phyloP scores from a whole-genome alignment of 2,113 vertebrate species.

The Oriolus oriolus region DNA sequence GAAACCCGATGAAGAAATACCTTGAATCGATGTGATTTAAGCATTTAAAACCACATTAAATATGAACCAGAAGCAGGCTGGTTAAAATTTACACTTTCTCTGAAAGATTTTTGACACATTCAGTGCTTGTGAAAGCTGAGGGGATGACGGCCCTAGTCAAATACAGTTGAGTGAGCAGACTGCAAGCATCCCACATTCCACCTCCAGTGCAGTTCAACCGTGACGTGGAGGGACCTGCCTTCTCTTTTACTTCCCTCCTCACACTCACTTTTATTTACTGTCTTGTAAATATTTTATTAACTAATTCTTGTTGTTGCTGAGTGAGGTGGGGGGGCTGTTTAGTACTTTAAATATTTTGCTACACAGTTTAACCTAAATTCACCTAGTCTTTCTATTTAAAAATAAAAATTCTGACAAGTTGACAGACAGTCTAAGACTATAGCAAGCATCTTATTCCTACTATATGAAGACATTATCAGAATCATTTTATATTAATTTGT shows the following conservation, averaged over 20 bases:
- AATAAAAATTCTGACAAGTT: conserved; percentile 39
- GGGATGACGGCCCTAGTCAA: conserved; percentile 80
- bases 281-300: conserved; percentile 62
- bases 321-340: not conserved
- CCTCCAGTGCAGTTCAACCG: conserved; percentile 79
- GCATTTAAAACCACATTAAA: conserved; percentile 73
- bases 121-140: conserved; percentile 78
- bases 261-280: conserved; percentile 49
- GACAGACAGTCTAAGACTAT: not conserved
- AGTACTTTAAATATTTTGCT: not conserved
- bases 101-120: conserved; percentile 81
- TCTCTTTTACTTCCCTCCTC: conserved; percentile 29
- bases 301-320: conserved; percentile 15
- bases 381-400: conserved; percentile 4
- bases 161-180: conserved; percentile 84
- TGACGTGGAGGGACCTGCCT: conserved; percentile 73
- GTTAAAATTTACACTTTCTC: conserved; percentile 79
- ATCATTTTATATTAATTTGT: not conserved
- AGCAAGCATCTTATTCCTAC: not conserved
- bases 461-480: not conserved
- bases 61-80: conserved; percentile 72
- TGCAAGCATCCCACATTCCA: conserved; percentile 72
- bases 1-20: conserved; percentile 34
- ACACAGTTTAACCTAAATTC: not conserved
- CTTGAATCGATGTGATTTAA: conserved; percentile 53